These are phyloP conservation scores for Magallana nippona DNA, from an alignment of 2,888 invertebrate species.

Conservation along the genomic window DNA sequence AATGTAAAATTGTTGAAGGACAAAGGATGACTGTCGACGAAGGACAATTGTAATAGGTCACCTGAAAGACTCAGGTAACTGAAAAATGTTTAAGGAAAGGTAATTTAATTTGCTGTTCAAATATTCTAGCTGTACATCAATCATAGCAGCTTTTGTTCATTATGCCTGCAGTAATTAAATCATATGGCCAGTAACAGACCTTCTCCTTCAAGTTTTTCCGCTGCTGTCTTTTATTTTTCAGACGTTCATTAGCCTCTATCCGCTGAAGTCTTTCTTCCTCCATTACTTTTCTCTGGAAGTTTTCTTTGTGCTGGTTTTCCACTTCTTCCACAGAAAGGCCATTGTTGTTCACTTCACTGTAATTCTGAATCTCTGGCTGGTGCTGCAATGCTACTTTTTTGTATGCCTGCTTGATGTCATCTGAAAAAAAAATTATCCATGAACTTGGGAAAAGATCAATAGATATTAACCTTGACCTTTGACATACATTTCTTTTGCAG, in stretches of 20 bases:
- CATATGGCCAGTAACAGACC: neutral
- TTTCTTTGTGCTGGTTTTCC: constrained; percentile 40
- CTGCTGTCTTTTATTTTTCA: constrained; percentile 50
- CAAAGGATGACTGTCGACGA: no score
- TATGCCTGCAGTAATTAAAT: no score
- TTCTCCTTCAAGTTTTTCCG: constrained; percentile 50
- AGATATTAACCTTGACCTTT: constrained; percentile 11
- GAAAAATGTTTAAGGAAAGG: no score
- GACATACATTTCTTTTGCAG: neutral
- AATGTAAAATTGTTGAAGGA: no score
- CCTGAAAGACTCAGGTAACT: no score
- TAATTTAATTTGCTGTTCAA: no score
- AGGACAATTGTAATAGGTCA: no score
- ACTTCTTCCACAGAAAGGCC: constrained; percentile 34
- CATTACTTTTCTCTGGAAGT: constrained; percentile 38
- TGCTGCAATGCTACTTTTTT: constrained; percentile 49
- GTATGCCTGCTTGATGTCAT: constrained; percentile 51
- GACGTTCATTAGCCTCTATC: constrained; percentile 44
- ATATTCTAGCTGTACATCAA: no score
- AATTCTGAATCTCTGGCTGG: constrained; percentile 46
- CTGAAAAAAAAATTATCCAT: constrained; percentile 43
- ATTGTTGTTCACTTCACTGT: neutral
- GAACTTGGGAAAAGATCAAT: neutral
- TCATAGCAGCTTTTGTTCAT: no score
- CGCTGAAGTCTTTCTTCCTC: constrained; percentile 38